Evolutionary conservation across 2,113 vertebrate genomes (phyloP), one percentile per base, ranked within the genome.

Genomic region (Ceratotherium simum): DNA sequence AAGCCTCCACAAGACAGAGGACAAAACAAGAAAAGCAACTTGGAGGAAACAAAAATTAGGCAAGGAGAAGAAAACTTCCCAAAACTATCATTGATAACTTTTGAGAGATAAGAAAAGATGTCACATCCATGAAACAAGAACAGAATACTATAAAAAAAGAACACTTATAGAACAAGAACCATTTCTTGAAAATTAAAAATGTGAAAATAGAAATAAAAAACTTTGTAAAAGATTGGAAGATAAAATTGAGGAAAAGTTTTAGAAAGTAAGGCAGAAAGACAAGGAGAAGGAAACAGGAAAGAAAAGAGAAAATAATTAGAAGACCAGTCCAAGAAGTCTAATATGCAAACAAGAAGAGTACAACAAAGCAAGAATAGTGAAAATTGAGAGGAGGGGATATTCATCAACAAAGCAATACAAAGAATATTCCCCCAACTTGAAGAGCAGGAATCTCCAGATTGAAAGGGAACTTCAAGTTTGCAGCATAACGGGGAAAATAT

Each of bases 91-190:
- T 2, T 75, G 60, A 60, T 69, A 1, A 51, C 6, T 12, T 94
- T 33, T 81, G 91, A 17, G 48, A 92, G 42, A 36, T 17, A n/a
- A 82, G 56, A 92, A 79, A 80, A 93, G 51, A 27, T 31, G 69
- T 14, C 23, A 6, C 2, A 33, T 20, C 27, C 31, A 31, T 17
- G 79, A 92, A 90, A 85, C 9, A n/a, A 92, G 46, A 90, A 96
- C 12, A 90, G 81, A 78, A 54, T 18, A n/a, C 39, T 93, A 33
- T 82, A n/a, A 46, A n/a, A 92, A 69, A 94, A 88, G n/a, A 79
- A 48, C 10, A 84, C 29, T 2, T 54, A 73, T 2, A 46, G 21
- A 83, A 89, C 39, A 91, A 82, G 70, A 83, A 78, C 20, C 51
- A 84, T 56, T 65, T 64, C 54, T 78, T 36, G 29, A 81, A 90